A percentile compares a stretch with the other conserved stretches of the same genome.
phyloP scores from a whole-genome alignment of 2,113 vertebrate genomes.

The Actenoides hombroni region DNA sequence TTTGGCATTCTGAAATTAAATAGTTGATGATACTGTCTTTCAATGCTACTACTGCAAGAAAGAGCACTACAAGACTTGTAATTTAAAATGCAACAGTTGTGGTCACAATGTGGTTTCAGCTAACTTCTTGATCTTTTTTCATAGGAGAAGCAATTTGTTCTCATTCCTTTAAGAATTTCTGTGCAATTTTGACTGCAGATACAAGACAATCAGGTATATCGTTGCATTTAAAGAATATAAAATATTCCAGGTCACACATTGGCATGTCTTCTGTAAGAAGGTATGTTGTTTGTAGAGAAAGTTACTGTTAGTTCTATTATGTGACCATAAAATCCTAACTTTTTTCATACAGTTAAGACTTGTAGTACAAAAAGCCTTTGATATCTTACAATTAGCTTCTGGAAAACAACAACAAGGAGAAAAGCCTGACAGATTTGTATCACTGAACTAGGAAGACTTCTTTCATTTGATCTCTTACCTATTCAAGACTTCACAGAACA shows the following conservation, averaged over 20 bases:
- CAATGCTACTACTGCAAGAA: not conserved
- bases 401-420: not conserved
- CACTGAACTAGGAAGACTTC: not conserved
- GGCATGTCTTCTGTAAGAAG: not conserved
- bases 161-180: not conserved
- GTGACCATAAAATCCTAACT: not conserved
- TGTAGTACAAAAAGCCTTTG: not conserved
- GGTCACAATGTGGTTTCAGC: not conserved
- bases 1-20: not conserved
- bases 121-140: not conserved
- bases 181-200: not conserved
- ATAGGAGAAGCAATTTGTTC: not conserved
- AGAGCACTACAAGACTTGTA: not conserved
- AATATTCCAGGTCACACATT: not conserved
- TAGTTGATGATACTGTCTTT: not conserved
- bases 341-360: not conserved
- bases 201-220: not conserved
- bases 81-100: not conserved
- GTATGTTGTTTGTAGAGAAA: not conserved
- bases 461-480: not conserved
- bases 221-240: not conserved
- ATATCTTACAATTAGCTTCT: not conserved
- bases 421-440: not conserved
- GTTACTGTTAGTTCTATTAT: not conserved
- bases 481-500: not conserved